Percentiles rank a stretch among this genome's conserved stretches.
phyloP scores from a whole-genome alignment of 2,888 invertebrate genomes.

The Latheticus oryzae region DNA sequence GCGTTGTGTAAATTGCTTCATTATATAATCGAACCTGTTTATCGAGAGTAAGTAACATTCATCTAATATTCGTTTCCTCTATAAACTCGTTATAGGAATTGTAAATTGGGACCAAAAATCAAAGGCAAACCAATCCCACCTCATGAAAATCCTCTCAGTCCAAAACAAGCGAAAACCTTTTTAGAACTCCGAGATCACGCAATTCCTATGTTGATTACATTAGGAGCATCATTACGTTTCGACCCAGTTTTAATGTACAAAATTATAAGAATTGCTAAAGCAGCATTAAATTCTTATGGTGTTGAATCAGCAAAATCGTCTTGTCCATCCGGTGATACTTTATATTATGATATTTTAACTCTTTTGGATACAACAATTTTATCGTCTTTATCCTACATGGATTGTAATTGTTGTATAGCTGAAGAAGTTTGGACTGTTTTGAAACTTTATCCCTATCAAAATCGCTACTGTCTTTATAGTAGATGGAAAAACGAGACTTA shows the following conservation, averaged over 20 bases:
- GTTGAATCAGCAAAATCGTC: constrained; percentile 55
- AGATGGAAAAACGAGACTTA: constrained; percentile 96
- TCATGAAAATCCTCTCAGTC: constrained; percentile 72
- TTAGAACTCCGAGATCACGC: constrained; percentile 79
- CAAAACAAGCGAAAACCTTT: constrained; percentile 75
- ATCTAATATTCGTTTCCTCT: constrained; percentile 2
- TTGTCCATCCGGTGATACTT: constrained; percentile 65
- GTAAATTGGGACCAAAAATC: constrained; percentile 78
- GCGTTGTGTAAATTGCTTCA: constrained; percentile 86
- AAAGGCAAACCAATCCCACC: constrained; percentile 69
- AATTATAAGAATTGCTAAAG: constrained; percentile 70
- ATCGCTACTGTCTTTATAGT: constrained; percentile 87
- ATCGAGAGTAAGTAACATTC: constrained; percentile 81
- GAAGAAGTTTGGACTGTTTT: constrained; percentile 96
- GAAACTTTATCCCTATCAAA: constrained; percentile 87
- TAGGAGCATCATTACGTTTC: constrained; percentile 89
- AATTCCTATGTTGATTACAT: constrained; percentile 85
- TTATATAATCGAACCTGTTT: constrained; percentile 87
- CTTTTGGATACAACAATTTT: constrained; percentile 89
- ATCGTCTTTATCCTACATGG: constrained; percentile 91
- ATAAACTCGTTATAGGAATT: constrained; percentile 71
- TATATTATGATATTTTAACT: constrained; percentile 87
- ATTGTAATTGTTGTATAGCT: constrained; percentile 94
- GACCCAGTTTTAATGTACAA: constrained; percentile 94
- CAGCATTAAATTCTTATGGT: constrained; percentile 58